These are phyloP conservation scores for Macrobrachium nipponense DNA, from an alignment of 1,140 invertebrate species.

Conservation along the genomic window DNA sequence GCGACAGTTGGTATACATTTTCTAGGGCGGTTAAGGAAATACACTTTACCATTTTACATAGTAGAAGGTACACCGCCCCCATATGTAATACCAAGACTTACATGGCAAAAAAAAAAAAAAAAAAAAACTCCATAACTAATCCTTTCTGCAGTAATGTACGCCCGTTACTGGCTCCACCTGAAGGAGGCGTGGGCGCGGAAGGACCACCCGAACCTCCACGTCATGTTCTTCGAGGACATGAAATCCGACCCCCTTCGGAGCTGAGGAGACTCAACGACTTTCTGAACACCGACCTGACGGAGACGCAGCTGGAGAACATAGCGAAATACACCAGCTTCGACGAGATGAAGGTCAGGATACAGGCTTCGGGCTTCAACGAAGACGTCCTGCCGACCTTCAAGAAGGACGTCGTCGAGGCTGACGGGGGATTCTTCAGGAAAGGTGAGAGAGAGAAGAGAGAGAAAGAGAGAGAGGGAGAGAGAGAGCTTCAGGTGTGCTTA, in stretches of 20 bases:
- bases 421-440: neutral
- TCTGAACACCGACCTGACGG: constrained; percentile 76
- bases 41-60: constrained; percentile 61
- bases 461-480: too few species aligned
- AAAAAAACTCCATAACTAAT: neutral
- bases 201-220: constrained; percentile 58
- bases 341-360: neutral
- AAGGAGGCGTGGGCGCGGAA: constrained; percentile 60
- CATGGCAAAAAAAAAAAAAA: too few species aligned
- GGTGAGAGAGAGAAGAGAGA: neutral
- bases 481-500: too few species aligned
- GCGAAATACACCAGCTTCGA: neutral
- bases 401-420: neutral
- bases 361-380: too few species aligned
- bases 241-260: constrained; percentile 73
- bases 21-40: too few species aligned
- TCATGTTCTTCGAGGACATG: constrained; percentile 64
- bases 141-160: constrained; percentile 35
- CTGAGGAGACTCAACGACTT: constrained; percentile 81
- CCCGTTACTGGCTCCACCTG: constrained; percentile 58
- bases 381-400: too few species aligned
- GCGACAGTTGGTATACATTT: too few species aligned
- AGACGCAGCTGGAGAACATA: constrained; percentile 76
- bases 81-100: too few species aligned
- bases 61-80: neutral